These are phyloP conservation scores for Ctenopoma kingsleyae DNA, from an alignment of 2,797 vertebrate species.

Conservation along the genomic window DNA sequence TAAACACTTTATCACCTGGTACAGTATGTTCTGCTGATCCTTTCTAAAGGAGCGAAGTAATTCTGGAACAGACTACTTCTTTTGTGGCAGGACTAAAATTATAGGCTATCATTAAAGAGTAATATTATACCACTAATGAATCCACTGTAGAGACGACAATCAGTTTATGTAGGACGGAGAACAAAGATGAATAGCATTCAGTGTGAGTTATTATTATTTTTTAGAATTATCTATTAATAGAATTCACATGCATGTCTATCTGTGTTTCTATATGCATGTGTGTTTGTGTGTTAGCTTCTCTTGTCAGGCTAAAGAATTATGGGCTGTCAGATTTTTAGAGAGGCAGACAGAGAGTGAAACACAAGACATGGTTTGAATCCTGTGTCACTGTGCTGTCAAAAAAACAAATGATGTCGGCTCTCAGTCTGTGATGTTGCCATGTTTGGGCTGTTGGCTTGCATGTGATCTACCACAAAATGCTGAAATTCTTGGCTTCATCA, in stretches of 20 bases:
- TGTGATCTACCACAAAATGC: background rate
- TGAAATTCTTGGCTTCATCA: background rate
- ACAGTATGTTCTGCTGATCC: conserved; percentile 7
- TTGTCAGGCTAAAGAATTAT: conserved; percentile 18
- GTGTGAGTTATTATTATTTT: no score
- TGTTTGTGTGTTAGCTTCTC: conserved; percentile 1
- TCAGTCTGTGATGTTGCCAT: background rate
- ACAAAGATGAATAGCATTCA: conserved; percentile 36
- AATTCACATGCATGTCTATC: background rate
- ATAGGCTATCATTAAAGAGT: conserved; percentile 32
- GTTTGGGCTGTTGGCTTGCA: background rate
- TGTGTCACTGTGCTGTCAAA: conserved; percentile 25
- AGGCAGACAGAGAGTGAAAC: background rate
- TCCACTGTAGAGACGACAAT: conserved; percentile 28
- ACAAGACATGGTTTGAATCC: conserved; percentile 1
- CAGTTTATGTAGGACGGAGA: conserved; percentile 27
- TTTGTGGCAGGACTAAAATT: conserved; percentile 33
- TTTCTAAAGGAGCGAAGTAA: conserved; percentile 25
- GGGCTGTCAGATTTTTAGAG: background rate
- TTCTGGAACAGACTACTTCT: background rate
- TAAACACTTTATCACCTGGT: no score
- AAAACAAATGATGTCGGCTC: conserved; percentile 3
- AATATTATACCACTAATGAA: conserved; percentile 33
- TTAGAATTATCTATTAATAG: conserved; percentile 19
- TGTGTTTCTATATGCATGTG: background rate